Conservation (phyloP, 53 echinoderm and acorn worm species). For the Arbacia lixula region DNA sequence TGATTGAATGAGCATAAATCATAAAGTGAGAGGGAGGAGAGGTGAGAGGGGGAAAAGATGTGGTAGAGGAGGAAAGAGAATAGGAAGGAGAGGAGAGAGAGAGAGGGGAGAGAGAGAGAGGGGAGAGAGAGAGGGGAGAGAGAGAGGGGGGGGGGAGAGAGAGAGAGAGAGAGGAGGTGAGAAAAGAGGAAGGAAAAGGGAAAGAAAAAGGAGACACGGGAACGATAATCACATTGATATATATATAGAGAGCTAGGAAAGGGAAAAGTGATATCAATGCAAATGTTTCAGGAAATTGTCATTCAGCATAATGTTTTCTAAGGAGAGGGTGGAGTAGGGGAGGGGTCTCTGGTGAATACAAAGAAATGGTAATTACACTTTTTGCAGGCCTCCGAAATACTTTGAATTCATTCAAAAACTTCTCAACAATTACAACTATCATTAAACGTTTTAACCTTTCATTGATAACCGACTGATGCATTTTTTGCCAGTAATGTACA, state of each 20-base stretch:
- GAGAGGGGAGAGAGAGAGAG: not conserved
- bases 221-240: not conserved
- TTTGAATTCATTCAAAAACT: no score
- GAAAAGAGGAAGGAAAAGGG: not conserved
- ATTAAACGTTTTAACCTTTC: no score
- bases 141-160: not conserved
- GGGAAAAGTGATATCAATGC: not conserved
- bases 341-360: no score
- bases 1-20: no score
- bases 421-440: no score
- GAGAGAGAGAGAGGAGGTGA: not conserved
- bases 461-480: no score
- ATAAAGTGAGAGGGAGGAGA: not conserved
- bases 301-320: no score
- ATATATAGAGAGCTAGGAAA: not conserved
- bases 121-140: not conserved
- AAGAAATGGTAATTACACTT: no score
- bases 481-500: no score
- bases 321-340: no score
- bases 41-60: not conserved
- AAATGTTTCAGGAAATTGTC: no score
- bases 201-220: not conserved
- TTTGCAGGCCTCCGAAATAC: no score
- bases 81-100: not conserved
- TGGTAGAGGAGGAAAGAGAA: slow-evolving; percentile 5